These are phyloP conservation scores for Rhynchonycteris naso DNA, from an alignment of 2,797 vertebrate genomes.

Conservation along the genomic window DNA sequence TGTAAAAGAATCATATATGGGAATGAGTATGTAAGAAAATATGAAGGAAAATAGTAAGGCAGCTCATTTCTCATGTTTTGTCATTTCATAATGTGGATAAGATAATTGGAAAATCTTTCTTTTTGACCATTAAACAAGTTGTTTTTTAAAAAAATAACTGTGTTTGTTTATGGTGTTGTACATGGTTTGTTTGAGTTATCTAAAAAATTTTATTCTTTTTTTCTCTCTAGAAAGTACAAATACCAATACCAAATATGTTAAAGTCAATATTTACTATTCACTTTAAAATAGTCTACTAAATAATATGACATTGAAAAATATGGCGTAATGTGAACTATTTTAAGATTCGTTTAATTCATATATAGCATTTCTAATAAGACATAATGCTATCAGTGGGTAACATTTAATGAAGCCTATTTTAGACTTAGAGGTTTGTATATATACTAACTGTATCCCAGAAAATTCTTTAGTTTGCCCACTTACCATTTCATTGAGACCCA, in stretches of 20 bases:
- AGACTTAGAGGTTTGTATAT: background rate
- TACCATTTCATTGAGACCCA: background rate
- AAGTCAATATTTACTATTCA: background rate
- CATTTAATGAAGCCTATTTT: background rate
- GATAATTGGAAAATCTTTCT: background rate
- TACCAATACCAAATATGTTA: background rate
- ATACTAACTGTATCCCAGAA: background rate
- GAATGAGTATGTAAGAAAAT: background rate
- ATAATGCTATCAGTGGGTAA: background rate
- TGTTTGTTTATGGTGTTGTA: background rate
- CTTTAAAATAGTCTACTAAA: background rate
- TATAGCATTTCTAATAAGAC: background rate
- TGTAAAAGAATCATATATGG: background rate
- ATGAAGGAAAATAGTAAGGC: background rate
- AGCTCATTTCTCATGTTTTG: background rate
- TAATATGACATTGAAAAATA: background rate
- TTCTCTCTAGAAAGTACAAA: background rate
- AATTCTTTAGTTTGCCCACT: background rate
- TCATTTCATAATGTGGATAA: background rate
- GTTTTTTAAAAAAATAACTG: background rate
- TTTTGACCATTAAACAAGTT: background rate
- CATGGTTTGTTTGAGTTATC: background rate
- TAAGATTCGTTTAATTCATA: constrained; percentile 6
- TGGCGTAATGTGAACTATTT: background rate
- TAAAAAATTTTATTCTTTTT: background rate